Percentiles rank a stretch among this genome's conserved stretches.
These are phyloP conservation scores for Eledone cirrhosa DNA, from an alignment of 2,888 invertebrate genomes.

Conservation along the genomic window DNA sequence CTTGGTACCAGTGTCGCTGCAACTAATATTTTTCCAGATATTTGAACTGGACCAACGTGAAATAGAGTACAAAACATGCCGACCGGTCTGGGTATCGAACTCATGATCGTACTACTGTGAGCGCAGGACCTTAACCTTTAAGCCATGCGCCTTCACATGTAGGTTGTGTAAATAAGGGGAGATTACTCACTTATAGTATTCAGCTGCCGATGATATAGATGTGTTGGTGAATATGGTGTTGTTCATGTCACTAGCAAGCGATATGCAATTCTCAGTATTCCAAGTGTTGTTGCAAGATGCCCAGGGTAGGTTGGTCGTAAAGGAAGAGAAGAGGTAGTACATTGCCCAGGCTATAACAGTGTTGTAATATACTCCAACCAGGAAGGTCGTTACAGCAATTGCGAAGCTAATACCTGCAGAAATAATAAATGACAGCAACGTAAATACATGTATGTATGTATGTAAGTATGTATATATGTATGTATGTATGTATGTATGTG, in stretches of 20 bases:
- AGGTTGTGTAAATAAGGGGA: no score
- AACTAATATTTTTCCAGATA: no score
- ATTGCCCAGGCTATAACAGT: constrained; percentile 93
- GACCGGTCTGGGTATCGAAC: no score
- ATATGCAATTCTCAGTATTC: constrained; percentile 70
- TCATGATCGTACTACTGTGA: no score
- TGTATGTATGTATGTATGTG: no score
- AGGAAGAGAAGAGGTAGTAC: constrained; percentile 63
- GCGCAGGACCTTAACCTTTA: no score
- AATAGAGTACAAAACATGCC: no score
- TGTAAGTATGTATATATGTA: no score
- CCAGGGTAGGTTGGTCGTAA: constrained; percentile 65
- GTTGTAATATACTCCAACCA: constrained; percentile 86
- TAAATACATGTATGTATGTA: no score
- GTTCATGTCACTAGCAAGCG: constrained; percentile 61
- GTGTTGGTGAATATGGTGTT: constrained; percentile 40
- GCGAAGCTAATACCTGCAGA: constrained; percentile 91
- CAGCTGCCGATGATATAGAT: constrained; percentile 53
- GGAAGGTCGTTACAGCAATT: constrained; percentile 83
- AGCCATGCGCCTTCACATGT: no score
- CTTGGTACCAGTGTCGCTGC: no score
- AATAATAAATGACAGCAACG: background rate
- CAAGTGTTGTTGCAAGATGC: constrained; percentile 63
- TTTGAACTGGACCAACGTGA: no score
- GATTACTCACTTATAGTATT: constrained; percentile 56